Evolutionary conservation across 2,888 invertebrate species (phyloP), one percentile per base, ranked within the genome.

Genomic region (Thyatira batis): DNA sequence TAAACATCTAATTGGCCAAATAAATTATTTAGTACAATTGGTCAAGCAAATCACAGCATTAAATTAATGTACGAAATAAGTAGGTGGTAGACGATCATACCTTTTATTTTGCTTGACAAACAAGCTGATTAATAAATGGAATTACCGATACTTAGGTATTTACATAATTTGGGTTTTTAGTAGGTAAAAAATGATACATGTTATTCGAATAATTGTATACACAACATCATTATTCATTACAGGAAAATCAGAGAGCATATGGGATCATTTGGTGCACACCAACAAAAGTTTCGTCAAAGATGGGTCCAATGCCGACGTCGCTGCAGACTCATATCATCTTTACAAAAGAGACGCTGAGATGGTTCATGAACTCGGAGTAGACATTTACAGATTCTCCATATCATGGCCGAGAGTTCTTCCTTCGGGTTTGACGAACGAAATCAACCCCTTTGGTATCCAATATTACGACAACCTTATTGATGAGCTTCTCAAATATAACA

Each of bases 401-500:
- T 94, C 96, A 0, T 97, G 97, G 97, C 84, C 95, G 0, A 88
- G 97, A 50, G 91, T 97, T 48, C 84, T 97, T 61, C 96, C 97
- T 0, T 93, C 92, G 10, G 97, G 96, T 9, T 90, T 93, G 53
- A 91, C 93, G 10, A 94, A 95, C 69, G 76, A 93, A 20, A 87
- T 96, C 20, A 97, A 96, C 76, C 85, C 92, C 43, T 91, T 93
- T 1, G 97, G 96, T 17, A 90, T 97, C 10, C 86, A 93, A 54
- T 96, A 97, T 82, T 98, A 98, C 80, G 95, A 94, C 71, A 93
- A 95, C 63, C 83, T 98, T 45, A 95, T 97, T 51, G 91, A 96
- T 70, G 95, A 94, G 68, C 89, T 97, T 6, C 61, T 95, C 13
- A 93, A 85, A 54, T 93, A 94, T 61, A 94, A 94, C 45, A 94